Conservation (phyloP, 2,888 invertebrate species). For the Microdon myrmicae region DNA sequence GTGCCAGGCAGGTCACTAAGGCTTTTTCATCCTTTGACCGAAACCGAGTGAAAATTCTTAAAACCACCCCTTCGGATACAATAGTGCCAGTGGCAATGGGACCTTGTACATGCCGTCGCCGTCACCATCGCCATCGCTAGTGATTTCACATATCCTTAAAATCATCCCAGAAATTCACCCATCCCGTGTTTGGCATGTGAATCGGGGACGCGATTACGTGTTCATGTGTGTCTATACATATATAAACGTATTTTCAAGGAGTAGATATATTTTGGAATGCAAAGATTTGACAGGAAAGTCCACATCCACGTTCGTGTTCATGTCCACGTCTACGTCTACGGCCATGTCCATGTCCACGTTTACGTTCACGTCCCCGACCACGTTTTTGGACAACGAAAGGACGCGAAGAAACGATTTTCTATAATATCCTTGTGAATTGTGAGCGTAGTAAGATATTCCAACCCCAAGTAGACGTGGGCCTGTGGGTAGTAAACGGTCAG, state of each 20-base stretch:
- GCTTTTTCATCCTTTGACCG: constrained; percentile 25
- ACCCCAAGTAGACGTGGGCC: constrained; percentile 7
- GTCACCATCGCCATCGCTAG: constrained; percentile 18
- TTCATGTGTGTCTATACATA: constrained; percentile 25
- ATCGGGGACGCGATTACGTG: constrained; percentile 34
- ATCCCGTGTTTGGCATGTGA: constrained; percentile 26
- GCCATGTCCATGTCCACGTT: too few species aligned
- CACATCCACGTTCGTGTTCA: too few species aligned
- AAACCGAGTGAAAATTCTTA: constrained; percentile 28
- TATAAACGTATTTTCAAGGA: constrained; percentile 6
- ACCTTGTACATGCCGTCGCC: constrained; percentile 14
- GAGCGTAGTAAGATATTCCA: constrained; percentile 49
- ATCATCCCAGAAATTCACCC: constrained; percentile 33
- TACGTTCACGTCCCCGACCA: too few species aligned
- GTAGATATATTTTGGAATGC: constrained; percentile 31
- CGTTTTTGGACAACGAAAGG: constrained; percentile 52
- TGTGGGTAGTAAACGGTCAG: constrained; percentile 1
- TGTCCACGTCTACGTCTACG: too few species aligned
- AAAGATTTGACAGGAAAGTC: constrained; percentile 48
- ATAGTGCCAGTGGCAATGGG: constrained; percentile 16
- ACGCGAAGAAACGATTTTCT: constrained; percentile 51
- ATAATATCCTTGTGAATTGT: constrained; percentile 52
- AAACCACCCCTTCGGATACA: constrained; percentile 30
- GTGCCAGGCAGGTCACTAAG: constrained; percentile 34
- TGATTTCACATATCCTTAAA: constrained; percentile 45